phyloP scores from a whole-genome alignment of 2,113 vertebrate genomes.

The Rattus rattus region DNA sequence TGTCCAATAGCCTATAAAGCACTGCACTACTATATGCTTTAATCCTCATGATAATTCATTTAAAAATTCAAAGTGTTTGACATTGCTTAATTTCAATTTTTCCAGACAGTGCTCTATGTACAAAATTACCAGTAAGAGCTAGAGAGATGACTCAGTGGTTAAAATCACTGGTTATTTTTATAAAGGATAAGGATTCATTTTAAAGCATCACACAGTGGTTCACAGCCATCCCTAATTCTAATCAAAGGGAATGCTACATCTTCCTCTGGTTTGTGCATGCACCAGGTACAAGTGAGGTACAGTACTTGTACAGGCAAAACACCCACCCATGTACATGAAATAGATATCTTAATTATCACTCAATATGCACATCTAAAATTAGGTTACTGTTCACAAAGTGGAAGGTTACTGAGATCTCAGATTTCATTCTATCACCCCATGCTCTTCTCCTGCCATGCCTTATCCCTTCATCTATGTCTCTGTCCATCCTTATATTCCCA shows the following conservation, averaged over 20 bases:
- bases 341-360: neutral
- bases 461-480: neutral
- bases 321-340: neutral
- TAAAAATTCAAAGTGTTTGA: neutral
- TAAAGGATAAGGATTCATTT: neutral
- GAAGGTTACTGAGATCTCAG: neutral
- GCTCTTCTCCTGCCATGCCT: too few species aligned
- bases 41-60: neutral
- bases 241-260: neutral
- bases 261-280: neutral
- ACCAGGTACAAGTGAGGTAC: neutral
- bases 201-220: neutral
- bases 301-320: neutral
- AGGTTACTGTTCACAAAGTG: neutral
- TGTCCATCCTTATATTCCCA: neutral
- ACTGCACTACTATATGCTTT: neutral
- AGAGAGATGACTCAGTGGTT: neutral
- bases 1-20: neutral
- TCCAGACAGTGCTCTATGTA: neutral
- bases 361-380: neutral
- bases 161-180: neutral
- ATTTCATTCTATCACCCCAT: neutral
- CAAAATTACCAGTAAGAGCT: neutral
- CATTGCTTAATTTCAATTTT: conserved; percentile 21
- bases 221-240: neutral